Base-by-base conservation (phyloP, 2,113 vertebrate genomes). In the Lota lota region DNA sequence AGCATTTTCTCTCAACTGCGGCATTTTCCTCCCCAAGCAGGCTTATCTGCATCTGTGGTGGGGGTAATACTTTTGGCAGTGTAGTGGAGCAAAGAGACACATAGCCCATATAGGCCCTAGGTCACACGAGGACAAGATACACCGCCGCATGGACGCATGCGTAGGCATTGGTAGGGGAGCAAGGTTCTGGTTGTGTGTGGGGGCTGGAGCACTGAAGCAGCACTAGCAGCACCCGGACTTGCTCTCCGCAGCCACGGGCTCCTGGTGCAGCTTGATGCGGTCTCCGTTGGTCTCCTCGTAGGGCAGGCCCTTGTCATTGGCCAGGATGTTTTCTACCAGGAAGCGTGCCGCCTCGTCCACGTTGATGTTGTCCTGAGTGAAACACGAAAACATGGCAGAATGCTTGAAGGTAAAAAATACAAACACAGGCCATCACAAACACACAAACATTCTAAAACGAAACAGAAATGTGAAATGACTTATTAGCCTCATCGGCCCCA, bases 271-370 rank as follows among this genome's bases (percentile, higher is more conserved):
- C 89, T 94, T 96, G 89, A 98, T 89, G 80, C 85, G 94, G 68
- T 92, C 93, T 59, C 80, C 86, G 51, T 95, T 95, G 62, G 87
- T 94, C 74, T 98, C 95, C 85, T 99, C 96, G 5, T 89, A 93
- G 0, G 94, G 93, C 80, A 96, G 91, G 69, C 88, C 90, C 88
- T 94, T 95, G 77, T 94, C 93, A 36, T 95, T 97, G 15, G 89
- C 85, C 74, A 99, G 93, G 79, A 99, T 96, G 73, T 95, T 95
- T 84, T 96, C 95, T 84, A 99, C 97, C 84, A 99, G 90, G 88
- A 97, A 98, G 58, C 92, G 93, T n/a, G 95, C 93, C 0, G 97
- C 97, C 82, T 98, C 96, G 0, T 99, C 97, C 62, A 99, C 97
- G 57, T 99, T 99, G 76, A 98, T 92, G 78, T 99, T 98, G 81